Evolutionary conservation across 92 coral and sea anemone genomes (phyloP).

Genomic region (Bergia puertoricense): DNA sequence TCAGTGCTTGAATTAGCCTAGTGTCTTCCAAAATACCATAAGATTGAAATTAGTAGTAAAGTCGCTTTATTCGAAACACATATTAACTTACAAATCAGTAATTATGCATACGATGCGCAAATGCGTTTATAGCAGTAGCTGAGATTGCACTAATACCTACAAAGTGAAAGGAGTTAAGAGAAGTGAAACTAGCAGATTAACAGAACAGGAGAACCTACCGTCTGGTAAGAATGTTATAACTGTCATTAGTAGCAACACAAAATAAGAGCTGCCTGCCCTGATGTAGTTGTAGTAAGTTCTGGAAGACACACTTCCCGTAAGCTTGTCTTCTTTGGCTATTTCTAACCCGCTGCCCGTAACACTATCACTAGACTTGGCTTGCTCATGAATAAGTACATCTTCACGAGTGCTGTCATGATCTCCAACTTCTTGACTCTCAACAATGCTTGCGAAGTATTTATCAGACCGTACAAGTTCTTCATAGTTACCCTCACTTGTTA

Average conservation of each 20-base stretch:
- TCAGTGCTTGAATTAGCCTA: too few species aligned
- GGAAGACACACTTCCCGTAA: background rate
- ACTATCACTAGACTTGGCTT: background rate
- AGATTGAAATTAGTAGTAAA: too few species aligned
- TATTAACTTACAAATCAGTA: too few species aligned
- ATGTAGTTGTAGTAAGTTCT: background rate
- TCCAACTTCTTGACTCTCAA: background rate
- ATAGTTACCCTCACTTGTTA: background rate
- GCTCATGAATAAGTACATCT: background rate
- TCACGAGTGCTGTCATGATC: background rate
- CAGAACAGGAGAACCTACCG: background rate
- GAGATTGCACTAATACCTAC: too few species aligned
- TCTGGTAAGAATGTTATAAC: background rate
- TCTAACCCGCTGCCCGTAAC: background rate
- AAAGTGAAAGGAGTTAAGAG: too few species aligned
- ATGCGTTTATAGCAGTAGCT: too few species aligned
- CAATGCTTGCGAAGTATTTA: background rate
- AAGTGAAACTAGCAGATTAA: too few species aligned
- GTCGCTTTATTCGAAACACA: too few species aligned
- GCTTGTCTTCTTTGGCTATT: slow-evolving; percentile 11
- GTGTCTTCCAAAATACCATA: too few species aligned
- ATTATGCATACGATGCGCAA: too few species aligned
- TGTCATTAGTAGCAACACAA: slow-evolving; percentile 1
- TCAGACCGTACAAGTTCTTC: background rate
- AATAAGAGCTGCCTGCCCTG: background rate